Evolutionary conservation across 2,797 vertebrate species (phyloP).

Genomic region (Staurois parvus): DNA sequence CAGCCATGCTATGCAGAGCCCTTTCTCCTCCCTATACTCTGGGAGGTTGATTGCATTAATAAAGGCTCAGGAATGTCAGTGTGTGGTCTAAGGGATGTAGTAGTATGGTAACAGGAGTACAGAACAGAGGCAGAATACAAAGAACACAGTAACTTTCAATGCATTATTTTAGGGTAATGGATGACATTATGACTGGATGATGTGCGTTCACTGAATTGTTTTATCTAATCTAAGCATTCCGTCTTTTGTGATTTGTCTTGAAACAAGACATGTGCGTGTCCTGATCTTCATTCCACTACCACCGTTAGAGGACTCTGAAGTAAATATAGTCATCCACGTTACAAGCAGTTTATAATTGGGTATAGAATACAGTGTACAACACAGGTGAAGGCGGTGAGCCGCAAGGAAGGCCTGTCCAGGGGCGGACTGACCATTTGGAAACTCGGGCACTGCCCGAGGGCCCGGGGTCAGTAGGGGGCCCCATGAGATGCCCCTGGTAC

Average conservation of each 20-base stretch:
- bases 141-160: not conserved
- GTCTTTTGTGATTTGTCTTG: not conserved
- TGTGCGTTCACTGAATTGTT: no score
- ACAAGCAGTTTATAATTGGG: not conserved
- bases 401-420: not conserved
- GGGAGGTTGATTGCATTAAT: not conserved
- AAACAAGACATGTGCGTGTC: not conserved
- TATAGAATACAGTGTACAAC: not conserved
- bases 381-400: not conserved
- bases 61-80: not conserved
- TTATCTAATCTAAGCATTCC: not conserved
- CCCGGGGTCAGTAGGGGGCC: no score
- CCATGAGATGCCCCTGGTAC: no score
- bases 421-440: no score
- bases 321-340: not conserved
- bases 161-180: not conserved
- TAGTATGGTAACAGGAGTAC: not conserved
- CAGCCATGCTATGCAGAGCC: not conserved
- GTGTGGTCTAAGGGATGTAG: not conserved
- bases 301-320: not conserved
- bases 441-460: no score
- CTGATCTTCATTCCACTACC: not conserved
- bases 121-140: not conserved
- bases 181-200: no score
- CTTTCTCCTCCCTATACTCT: not conserved